Evolutionary conservation across 2,113 vertebrate species (phyloP), one percentile per base, ranked within the genome.

Genomic region (Hydrolagus affinis): DNA sequence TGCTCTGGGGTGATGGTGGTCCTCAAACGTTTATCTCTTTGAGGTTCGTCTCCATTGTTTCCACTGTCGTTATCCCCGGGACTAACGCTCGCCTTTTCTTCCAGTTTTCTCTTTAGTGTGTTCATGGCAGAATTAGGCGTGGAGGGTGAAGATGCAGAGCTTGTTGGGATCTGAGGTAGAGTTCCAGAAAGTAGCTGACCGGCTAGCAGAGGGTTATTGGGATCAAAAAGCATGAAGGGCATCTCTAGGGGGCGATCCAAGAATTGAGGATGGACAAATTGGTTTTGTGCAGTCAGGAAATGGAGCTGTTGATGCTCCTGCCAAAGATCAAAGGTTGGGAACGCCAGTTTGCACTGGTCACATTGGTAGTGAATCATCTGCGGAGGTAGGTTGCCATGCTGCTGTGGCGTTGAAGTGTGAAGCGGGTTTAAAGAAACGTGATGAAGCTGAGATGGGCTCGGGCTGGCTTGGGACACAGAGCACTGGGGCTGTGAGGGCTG

Each of bases 1-100:
- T 99, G 97, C 88, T 99, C 98, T 1, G 98, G 98, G 28, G 98
- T 99, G 87, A 99, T 99, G n/a, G 98, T 99, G 30, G 97, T 99
- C 92, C 98, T 93, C 85, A 99, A 92, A 15, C 98, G 94, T 88
- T 99, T 99, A 90, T 99, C 98, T 91, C 97, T 92, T 86, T 99
- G 98, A 66, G 97, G 98, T 86, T 99, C 98, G 86, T 99, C 97
- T 85, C 96, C 97, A 21, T 97, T 98, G 0, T 97, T 95, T 86
- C 95, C 95, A 72, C 97, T 98, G 91, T 99, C 98, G 0, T 98
- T 98, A 87, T 98, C 98, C 1, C 96, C 97, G 25, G 97, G 98
- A 90, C 98, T 99, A 0, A 94, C 96, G 10, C 95, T 96, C 88
- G 97, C 96, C 91, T 99, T 98, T 89, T 99, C 97, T 89, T 99